Conservation (phyloP, 2,888 invertebrate species). For the Pteria penguin region DNA sequence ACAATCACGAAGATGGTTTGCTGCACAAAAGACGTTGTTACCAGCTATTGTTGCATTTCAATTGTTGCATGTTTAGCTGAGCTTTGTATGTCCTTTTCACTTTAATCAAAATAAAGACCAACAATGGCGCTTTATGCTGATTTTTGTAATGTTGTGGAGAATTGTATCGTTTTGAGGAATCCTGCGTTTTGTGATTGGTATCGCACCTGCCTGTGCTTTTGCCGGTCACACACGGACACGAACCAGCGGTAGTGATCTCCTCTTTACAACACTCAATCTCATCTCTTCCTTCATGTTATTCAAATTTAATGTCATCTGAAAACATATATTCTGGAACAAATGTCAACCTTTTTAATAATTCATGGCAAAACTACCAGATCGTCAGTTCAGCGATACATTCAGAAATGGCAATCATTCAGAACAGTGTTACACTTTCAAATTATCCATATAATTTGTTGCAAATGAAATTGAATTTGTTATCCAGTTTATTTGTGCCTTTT, state of each 20-base stretch:
- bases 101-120: constrained; percentile 19
- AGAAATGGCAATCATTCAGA: constrained; percentile 35
- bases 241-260: neutral
- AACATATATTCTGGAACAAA: neutral
- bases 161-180: constrained; percentile 27
- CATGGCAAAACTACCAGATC: constrained; percentile 23
- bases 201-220: constrained; percentile 28
- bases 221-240: neutral
- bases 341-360: neutral
- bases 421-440: constrained; percentile 27
- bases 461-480: constrained; percentile 15
- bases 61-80: constrained; percentile 29
- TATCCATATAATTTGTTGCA: constrained; percentile 17
- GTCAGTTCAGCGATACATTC: constrained; percentile 30
- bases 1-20: constrained; percentile 18
- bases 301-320: neutral
- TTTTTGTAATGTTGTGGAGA: constrained; percentile 31
- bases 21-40: constrained; percentile 3
- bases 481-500: neutral
- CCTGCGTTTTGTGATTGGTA: neutral
- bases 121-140: constrained; percentile 19
- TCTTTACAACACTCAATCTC: neutral
- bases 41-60: constrained; percentile 4
- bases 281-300: neutral
- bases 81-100: constrained; percentile 13